Percentiles rank a stretch among this genome's conserved stretches.
Evolutionary conservation across 2,797 vertebrate species (phyloP).

Genomic region (Masticophis lateralis): DNA sequence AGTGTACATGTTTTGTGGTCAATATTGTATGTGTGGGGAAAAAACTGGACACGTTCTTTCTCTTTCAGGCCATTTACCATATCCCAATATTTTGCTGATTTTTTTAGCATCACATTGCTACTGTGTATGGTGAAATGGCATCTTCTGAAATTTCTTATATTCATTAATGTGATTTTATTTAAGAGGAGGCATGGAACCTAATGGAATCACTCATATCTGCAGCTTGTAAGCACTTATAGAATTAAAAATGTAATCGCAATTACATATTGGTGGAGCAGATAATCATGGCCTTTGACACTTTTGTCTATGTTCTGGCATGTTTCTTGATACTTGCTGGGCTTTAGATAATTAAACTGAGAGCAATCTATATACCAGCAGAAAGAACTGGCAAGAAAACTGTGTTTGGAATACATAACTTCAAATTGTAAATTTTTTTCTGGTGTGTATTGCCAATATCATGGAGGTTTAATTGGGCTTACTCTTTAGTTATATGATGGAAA

Average conservation of each 20-base stretch:
- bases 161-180: not conserved
- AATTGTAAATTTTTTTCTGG: not conserved
- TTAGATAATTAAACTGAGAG: constrained; percentile 6
- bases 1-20: not conserved
- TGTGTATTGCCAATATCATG: too few relatives aligned
- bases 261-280: not conserved
- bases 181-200: not conserved
- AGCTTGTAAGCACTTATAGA: not conserved
- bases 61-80: not conserved
- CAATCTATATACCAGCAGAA: not conserved
- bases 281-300: not conserved
- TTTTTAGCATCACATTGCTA: not conserved
- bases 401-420: not conserved
- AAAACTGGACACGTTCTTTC: not conserved
- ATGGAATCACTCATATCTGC: not conserved
- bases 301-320: not conserved
- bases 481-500: not conserved
- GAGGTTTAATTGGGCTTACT: not conserved
- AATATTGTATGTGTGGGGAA: not conserved
- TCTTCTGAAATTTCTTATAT: not conserved
- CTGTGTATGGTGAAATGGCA: not conserved
- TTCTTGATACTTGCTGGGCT: constrained; percentile 12
- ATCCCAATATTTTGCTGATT: not conserved
- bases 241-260: not conserved
- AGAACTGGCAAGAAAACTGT: not conserved